phyloP scores from a whole-genome alignment of 2,888 invertebrate species.

The Chymomyza fuscimana region DNA sequence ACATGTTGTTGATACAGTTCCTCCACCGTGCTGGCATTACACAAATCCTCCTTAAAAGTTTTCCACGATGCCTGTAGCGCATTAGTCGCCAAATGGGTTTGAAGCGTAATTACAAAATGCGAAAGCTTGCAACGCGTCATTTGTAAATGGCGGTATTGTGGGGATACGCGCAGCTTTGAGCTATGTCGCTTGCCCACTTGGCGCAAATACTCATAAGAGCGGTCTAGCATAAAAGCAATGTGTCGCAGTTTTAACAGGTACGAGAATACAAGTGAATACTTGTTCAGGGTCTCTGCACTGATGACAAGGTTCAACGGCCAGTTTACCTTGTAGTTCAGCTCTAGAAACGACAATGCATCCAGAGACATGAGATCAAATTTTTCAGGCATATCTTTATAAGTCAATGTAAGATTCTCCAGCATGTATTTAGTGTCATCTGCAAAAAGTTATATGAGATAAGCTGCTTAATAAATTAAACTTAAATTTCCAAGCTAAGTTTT shows the following conservation, averaged over 20 bases:
- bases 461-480: neutral
- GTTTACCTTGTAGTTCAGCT: slow-evolving; percentile 85
- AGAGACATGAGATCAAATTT: slow-evolving; percentile 84
- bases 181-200: slow-evolving; percentile 81
- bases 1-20: slow-evolving; percentile 87
- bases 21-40: slow-evolving; percentile 85
- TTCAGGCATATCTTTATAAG: slow-evolving; percentile 81
- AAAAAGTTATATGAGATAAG: slow-evolving; percentile 28
- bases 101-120: slow-evolving; percentile 87
- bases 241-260: slow-evolving; percentile 88
- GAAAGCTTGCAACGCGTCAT: slow-evolving; percentile 87
- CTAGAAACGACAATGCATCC: slow-evolving; percentile 85
- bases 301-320: slow-evolving; percentile 91
- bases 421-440: slow-evolving; percentile 75
- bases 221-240: slow-evolving; percentile 87
- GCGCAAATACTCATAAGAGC: slow-evolving; percentile 85
- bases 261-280: slow-evolving; percentile 88
- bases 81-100: slow-evolving; percentile 88
- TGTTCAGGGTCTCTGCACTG: slow-evolving; percentile 85
- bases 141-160: slow-evolving; percentile 87
- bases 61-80: slow-evolving; percentile 88
- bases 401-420: slow-evolving; percentile 82
- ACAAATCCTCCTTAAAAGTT: slow-evolving; percentile 85
- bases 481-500: neutral
- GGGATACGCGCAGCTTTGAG: slow-evolving; percentile 82